phyloP scores from a whole-genome alignment of 2,797 vertebrate genomes.

The Megaceryle alcyon region DNA sequence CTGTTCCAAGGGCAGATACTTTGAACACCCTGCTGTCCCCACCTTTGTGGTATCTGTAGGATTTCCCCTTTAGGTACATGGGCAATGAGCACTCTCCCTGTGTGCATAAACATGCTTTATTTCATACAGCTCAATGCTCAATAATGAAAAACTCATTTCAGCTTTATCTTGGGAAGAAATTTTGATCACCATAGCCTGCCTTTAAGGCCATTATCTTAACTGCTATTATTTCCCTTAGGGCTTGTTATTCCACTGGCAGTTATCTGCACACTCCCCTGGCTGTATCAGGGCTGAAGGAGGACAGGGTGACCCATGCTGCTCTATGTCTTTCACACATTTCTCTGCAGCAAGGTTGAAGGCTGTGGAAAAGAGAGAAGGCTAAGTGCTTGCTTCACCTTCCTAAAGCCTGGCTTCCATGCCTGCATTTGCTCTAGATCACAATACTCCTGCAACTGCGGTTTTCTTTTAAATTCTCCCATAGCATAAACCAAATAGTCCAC shows the following conservation, averaged over 20 bases:
- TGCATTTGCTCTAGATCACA: neutral
- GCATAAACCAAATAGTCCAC: neutral
- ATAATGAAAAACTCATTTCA: slow-evolving; percentile 4
- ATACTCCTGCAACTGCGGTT: neutral
- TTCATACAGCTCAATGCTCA: neutral
- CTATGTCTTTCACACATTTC: neutral
- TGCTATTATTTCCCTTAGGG: neutral
- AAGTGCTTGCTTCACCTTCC: neutral
- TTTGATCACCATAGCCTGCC: neutral
- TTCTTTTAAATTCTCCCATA: neutral
- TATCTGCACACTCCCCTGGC: neutral
- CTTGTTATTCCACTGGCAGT: neutral
- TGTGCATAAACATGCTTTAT: neutral
- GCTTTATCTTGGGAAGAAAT: neutral
- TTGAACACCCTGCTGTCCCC: neutral
- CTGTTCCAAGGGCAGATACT: neutral
- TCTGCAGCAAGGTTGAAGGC: neutral
- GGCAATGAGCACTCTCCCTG: fast-evolving
- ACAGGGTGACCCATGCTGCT: neutral
- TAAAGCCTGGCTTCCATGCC: neutral
- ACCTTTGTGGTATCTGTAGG: neutral
- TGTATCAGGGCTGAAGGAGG: neutral
- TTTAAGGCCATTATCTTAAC: slow-evolving; percentile 30
- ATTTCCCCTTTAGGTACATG: neutral
- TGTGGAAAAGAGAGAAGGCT: neutral